Conservation (phyloP, 2,888 invertebrate genomes). For the Tinea semifulvella region DNA sequence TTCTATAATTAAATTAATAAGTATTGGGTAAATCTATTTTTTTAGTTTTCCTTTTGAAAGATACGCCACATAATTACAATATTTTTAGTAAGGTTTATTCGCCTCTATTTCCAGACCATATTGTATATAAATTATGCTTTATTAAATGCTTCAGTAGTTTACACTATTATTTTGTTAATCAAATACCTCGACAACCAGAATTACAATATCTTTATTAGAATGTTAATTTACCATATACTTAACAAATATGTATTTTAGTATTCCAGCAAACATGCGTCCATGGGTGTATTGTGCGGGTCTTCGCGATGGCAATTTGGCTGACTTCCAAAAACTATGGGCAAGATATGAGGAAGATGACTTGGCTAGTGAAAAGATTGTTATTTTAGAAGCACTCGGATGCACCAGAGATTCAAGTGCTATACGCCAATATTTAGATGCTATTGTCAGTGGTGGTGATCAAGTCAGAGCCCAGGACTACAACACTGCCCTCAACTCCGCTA, state of each 20-base stretch:
- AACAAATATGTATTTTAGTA: constrained; percentile 24
- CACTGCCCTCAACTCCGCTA: constrained; percentile 53
- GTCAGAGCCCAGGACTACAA: constrained; percentile 52
- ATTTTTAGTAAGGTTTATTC: too few species aligned
- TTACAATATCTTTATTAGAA: too few species aligned
- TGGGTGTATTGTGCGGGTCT: constrained; percentile 81
- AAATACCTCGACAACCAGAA: too few species aligned
- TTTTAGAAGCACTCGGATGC: constrained; percentile 76
- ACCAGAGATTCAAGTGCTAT: constrained; percentile 55
- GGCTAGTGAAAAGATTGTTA: constrained; percentile 72
- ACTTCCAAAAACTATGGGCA: constrained; percentile 74
- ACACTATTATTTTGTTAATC: too few species aligned
- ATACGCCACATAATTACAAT: too few species aligned
- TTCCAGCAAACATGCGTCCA: constrained; percentile 63
- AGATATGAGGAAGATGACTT: constrained; percentile 67
- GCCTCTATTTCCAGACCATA: too few species aligned
- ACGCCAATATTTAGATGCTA: constrained; percentile 32
- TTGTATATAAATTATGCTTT: too few species aligned
- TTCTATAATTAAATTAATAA: background rate
- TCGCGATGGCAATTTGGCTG: constrained; percentile 63
- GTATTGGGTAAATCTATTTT: too few species aligned
- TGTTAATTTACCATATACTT: too few species aligned
- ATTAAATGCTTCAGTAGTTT: too few species aligned
- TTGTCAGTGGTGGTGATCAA: constrained; percentile 29
- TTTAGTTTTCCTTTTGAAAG: too few species aligned